A percentile compares a stretch with the other conserved stretches of the same genome.
Conservation (phyloP, 2,797 vertebrate genomes). For the Falco peregrinus region DNA sequence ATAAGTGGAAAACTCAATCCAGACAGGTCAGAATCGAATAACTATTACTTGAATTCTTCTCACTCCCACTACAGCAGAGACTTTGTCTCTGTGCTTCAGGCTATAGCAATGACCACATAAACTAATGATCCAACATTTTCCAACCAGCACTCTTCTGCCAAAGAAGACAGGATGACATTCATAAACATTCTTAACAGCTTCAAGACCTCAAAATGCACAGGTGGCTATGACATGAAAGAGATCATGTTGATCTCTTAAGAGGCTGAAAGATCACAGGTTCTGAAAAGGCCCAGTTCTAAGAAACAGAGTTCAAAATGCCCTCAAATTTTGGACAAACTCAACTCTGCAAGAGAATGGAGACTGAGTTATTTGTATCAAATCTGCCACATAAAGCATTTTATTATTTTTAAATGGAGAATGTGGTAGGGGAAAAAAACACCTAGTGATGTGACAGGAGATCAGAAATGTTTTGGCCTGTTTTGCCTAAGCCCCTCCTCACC, state of each 20-base stretch:
- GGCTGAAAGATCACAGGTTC: neutral
- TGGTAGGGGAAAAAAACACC: rapidly evolving
- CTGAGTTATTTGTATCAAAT: neutral
- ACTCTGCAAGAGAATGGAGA: neutral
- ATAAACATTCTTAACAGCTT: neutral
- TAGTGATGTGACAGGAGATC: neutral
- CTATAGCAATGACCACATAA: neutral
- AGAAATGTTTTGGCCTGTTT: neutral
- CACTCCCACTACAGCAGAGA: neutral
- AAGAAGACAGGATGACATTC: neutral
- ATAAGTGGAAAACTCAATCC: neutral
- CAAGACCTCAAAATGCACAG: neutral
- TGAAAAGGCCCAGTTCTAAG: neutral
- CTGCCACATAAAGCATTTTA: neutral
- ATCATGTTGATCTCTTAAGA: neutral
- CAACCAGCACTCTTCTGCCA: neutral
- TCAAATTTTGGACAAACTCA: neutral
- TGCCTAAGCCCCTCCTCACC: neutral
- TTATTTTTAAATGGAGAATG: neutral
- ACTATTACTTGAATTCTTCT: neutral
- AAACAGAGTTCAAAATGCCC: neutral
- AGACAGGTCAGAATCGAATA: neutral
- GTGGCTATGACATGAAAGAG: neutral
- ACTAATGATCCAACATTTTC: neutral
- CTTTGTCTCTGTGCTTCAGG: neutral